These are phyloP conservation scores for Agrotis ipsilon DNA, from an alignment of 2,888 invertebrate species.

Conservation along the genomic window DNA sequence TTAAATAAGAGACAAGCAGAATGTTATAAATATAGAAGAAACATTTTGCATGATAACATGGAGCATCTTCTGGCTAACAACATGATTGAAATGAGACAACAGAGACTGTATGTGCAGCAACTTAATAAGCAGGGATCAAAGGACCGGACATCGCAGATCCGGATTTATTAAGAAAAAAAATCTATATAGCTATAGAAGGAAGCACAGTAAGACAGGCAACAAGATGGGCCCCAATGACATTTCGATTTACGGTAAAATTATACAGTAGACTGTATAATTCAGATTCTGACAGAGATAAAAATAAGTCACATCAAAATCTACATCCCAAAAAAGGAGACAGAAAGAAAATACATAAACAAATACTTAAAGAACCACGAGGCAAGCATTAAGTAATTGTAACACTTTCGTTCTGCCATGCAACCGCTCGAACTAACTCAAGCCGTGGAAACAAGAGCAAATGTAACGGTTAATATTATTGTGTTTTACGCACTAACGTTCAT, in stretches of 20 bases:
- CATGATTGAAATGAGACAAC: slow-evolving; percentile 1
- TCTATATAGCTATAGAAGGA: slow-evolving; percentile 18
- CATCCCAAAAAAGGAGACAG: not conserved
- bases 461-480: slow-evolving; percentile 48
- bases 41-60: not conserved
- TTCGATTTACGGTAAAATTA: not conserved
- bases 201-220: not conserved
- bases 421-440: slow-evolving; percentile 48
- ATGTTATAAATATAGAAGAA: not conserved
- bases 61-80: not conserved
- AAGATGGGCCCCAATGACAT: not conserved
- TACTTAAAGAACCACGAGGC: slow-evolving; percentile 15
- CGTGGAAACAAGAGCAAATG: slow-evolving; percentile 66
- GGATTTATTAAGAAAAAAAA: slow-evolving; percentile 13
- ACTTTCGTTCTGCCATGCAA: slow-evolving; percentile 61
- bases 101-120: slow-evolving; percentile 25
- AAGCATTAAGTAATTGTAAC: slow-evolving; percentile 57
- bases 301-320: not conserved
- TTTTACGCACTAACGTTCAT: slow-evolving; percentile 20
- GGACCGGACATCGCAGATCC: slow-evolving; percentile 12
- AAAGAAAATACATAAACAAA: slow-evolving; percentile 35
- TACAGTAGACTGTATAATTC: too few species aligned
- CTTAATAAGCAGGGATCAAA: slow-evolving; percentile 35
- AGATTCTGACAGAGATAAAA: slow-evolving; percentile 13
- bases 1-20: not conserved